A percentile compares a stretch with the other conserved stretches of the same genome.
Conservation (phyloP, 2,888 invertebrate genomes). For the Altica lythri region DNA sequence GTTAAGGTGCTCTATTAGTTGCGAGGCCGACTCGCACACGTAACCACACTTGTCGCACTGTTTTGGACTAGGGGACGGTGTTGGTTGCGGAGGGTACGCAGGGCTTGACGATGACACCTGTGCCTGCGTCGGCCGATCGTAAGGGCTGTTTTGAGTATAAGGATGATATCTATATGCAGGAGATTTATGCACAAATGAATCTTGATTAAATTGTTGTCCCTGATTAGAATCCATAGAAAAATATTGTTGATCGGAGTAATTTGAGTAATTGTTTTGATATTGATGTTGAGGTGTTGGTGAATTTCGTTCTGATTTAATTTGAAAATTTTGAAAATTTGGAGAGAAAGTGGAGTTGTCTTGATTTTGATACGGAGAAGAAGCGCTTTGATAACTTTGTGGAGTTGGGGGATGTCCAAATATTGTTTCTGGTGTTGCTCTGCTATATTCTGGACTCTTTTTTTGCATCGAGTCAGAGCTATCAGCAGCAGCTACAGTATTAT, state of each 20-base stretch:
- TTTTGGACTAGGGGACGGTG: conserved; percentile 73
- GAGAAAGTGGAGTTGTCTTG: conserved; percentile 63
- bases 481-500: conserved; percentile 66
- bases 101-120: conserved; percentile 59
- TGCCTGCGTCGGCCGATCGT: conserved; percentile 54
- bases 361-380: conserved; percentile 69
- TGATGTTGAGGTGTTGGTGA: conserved; percentile 52
- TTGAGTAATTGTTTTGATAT: conserved; percentile 43
- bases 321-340: conserved; percentile 55
- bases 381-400: conserved; percentile 69
- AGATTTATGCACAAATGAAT: conserved; percentile 51
- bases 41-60: conserved; percentile 86
- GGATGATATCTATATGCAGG: conserved; percentile 55
- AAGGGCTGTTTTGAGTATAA: conserved; percentile 58
- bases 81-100: conserved; percentile 67
- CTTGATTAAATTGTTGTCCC: conserved; percentile 51
- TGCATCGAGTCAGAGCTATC: conserved; percentile 75
- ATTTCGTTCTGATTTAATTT: conserved; percentile 57
- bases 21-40: conserved; percentile 75
- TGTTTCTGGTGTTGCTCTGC: conserved; percentile 64
- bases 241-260: conserved; percentile 47
- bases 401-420: conserved; percentile 68
- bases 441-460: conserved; percentile 65
- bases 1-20: conserved; percentile 75
- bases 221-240: conserved; percentile 51